These are phyloP conservation scores for Corythornis madagascariensis DNA, from an alignment of 2,113 vertebrate genomes.

Conservation along the genomic window DNA sequence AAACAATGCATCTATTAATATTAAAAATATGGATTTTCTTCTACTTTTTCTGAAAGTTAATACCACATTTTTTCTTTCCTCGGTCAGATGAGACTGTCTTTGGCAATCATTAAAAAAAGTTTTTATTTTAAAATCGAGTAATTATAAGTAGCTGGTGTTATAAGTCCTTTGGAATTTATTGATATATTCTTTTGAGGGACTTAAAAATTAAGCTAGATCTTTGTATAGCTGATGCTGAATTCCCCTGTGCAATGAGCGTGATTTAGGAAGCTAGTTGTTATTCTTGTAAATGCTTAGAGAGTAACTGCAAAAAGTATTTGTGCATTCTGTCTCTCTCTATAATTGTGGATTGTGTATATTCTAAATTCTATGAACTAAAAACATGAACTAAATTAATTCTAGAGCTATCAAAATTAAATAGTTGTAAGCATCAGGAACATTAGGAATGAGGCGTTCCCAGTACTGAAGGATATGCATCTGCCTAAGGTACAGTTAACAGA, in stretches of 20 bases:
- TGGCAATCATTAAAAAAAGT: background rate
- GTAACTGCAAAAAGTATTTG: background rate
- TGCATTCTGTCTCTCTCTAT: background rate
- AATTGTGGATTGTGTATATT: background rate
- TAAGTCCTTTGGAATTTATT: background rate
- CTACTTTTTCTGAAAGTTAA: slow-evolving; percentile 37
- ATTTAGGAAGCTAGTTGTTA: background rate
- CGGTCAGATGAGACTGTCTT: slow-evolving; percentile 10
- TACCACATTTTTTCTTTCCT: background rate
- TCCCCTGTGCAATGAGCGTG: background rate
- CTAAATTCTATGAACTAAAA: background rate
- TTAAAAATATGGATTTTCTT: slow-evolving; percentile 23
- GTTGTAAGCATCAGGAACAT: background rate
- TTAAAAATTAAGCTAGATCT: background rate
- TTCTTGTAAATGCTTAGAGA: background rate
- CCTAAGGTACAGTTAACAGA: background rate
- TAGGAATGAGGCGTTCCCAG: background rate
- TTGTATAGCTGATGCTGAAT: background rate
- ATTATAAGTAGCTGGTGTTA: background rate
- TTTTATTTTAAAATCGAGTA: background rate
- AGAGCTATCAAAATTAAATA: background rate
- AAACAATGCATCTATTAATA: too few species aligned
- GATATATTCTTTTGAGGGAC: background rate
- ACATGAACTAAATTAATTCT: background rate
- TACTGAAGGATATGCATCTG: background rate